A percentile compares a stretch with the other conserved stretches of the same genome.
Evolutionary conservation across 2,797 vertebrate species (phyloP).

Genomic region (Onychomys arenicola): DNA sequence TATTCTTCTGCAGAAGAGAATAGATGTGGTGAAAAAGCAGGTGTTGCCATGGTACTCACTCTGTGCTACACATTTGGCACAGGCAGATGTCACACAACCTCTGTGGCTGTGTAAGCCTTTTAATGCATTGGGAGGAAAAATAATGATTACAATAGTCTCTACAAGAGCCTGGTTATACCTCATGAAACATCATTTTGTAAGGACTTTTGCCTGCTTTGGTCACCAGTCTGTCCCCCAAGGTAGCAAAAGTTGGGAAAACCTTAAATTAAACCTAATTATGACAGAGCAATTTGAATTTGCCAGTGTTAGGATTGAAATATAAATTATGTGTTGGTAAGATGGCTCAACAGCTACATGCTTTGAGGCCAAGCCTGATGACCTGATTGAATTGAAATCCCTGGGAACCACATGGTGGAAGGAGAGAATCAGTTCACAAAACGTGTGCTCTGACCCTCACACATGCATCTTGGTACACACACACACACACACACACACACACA

Average conservation of each 20-base stretch:
- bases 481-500: background rate
- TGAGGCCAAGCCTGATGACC: background rate
- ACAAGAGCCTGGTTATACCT: background rate
- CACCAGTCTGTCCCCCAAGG: background rate
- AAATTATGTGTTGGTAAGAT: background rate
- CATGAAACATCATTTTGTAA: constrained; percentile 47
- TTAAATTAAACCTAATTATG: constrained; percentile 41
- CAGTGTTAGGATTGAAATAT: constrained; percentile 57
- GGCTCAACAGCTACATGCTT: background rate
- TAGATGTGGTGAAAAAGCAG: background rate
- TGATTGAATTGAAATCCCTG: background rate
- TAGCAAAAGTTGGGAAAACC: constrained; percentile 22
- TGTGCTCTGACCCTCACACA: background rate
- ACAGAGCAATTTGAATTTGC: constrained; percentile 7
- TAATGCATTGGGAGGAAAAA: background rate
- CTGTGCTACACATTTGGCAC: background rate
- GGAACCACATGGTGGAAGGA: background rate
- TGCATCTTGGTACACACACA: background rate
- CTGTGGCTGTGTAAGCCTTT: background rate
- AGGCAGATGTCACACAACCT: background rate
- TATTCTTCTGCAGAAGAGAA: constrained; percentile 34
- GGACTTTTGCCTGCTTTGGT: constrained; percentile 35
- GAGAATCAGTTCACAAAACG: background rate
- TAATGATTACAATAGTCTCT: background rate
- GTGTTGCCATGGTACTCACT: background rate